A percentile compares a stretch with the other conserved stretches of the same genome.
Conservation (phyloP, 1,140 invertebrate genomes). For the Sitodiplosis mosellana region DNA sequence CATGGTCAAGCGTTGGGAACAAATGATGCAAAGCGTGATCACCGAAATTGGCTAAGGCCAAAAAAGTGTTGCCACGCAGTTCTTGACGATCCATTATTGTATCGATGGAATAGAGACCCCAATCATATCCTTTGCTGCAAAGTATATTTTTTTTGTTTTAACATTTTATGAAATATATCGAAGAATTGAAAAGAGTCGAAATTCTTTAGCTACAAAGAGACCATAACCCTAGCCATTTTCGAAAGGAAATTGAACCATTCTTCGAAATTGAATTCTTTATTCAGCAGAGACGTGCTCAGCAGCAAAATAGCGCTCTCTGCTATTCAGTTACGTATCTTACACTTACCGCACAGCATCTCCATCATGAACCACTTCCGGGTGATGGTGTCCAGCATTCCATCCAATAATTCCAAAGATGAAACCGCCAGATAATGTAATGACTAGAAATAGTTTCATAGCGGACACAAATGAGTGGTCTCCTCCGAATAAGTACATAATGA, state of each 20-base stretch:
- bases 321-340: not conserved
- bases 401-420: conserved; percentile 44
- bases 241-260: no score
- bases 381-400: conserved; percentile 62
- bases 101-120: conserved; percentile 60
- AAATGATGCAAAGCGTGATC: conserved; percentile 64
- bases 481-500: conserved; percentile 28
- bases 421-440: conserved; percentile 12
- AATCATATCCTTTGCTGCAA: conserved; percentile 41
- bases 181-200: no score
- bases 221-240: no score
- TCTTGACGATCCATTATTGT: conserved; percentile 51
- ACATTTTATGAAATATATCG: not conserved
- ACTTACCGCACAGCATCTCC: conserved; percentile 44
- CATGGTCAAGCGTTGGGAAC: conserved; percentile 64
- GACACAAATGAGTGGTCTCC: conserved; percentile 6
- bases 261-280: no score
- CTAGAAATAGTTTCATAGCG: no score
- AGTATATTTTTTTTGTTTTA: not conserved
- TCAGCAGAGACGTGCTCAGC: no score
- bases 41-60: conserved; percentile 52
- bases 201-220: no score
- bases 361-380: conserved; percentile 67
- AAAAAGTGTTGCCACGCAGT: conserved; percentile 41
- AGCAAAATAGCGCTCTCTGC: no score